These are phyloP conservation scores for Dipodomys ordii DNA, from an alignment of 2,113 vertebrate species.

Conservation along the genomic window DNA sequence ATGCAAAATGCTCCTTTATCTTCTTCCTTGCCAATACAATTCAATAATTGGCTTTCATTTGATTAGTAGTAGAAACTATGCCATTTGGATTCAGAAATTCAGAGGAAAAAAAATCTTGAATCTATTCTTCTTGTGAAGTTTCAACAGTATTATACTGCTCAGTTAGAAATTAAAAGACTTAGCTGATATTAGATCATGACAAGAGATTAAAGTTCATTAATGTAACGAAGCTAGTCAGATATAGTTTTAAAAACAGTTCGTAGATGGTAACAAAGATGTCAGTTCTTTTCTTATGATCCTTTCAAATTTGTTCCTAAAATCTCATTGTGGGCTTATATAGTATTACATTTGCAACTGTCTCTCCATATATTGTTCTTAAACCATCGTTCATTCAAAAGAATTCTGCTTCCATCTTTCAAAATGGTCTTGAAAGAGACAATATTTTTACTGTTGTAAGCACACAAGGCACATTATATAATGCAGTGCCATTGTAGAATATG, in stretches of 20 bases:
- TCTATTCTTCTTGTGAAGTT: background rate
- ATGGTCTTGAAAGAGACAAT: background rate
- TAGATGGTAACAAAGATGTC: background rate
- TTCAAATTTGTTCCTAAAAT: constrained; percentile 27
- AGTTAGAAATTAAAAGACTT: constrained; percentile 49
- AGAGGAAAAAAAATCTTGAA: background rate
- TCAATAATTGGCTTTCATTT: constrained; percentile 4
- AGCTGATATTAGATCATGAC: background rate
- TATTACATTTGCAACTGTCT: background rate
- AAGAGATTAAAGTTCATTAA: constrained; percentile 17
- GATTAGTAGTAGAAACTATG: background rate
- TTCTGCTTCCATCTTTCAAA: background rate
- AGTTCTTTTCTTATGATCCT: background rate
- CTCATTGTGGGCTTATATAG: background rate
- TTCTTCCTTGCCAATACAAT: background rate
- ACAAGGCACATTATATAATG: background rate
- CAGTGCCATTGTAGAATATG: background rate
- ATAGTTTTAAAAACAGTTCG: background rate
- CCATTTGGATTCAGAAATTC: background rate
- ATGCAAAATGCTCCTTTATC: background rate
- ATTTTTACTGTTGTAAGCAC: background rate
- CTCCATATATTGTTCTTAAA: background rate
- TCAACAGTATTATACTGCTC: background rate
- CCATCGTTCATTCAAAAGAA: constrained; percentile 37
- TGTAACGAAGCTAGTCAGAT: background rate